phyloP scores from a whole-genome alignment of 2,113 vertebrate species.

The Ardeotis arabs region DNA sequence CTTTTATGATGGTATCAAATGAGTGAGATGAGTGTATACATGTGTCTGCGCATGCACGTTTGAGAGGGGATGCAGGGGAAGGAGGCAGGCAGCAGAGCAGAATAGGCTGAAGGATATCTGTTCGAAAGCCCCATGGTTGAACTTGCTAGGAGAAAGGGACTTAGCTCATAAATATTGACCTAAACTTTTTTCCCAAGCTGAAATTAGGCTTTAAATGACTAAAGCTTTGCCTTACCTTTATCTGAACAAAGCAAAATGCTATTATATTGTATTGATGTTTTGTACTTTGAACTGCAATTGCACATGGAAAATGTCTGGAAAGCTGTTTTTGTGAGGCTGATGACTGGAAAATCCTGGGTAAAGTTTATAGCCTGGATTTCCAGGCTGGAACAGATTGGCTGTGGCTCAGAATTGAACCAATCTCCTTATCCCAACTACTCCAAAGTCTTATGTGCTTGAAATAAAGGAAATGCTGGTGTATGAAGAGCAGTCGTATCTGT shows the following conservation, averaged over 20 bases:
- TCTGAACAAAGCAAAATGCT: background rate
- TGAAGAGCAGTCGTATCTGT: background rate
- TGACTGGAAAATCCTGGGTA: background rate
- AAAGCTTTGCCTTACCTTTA: background rate
- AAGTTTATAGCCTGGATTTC: background rate
- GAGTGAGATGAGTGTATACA: background rate
- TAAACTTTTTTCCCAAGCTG: background rate
- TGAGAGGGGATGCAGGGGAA: background rate
- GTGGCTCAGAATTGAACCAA: background rate
- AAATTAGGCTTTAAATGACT: background rate
- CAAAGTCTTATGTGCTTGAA: background rate
- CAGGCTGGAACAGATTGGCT: background rate
- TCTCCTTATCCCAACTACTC: background rate
- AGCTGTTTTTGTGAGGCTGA: background rate
- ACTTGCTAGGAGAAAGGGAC: background rate
- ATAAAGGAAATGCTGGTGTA: background rate
- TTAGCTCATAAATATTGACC: background rate
- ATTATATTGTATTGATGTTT: background rate
- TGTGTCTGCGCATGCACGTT: background rate
- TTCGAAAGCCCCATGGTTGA: background rate
- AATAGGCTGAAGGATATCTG: background rate
- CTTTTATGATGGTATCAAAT: conserved; percentile 48
- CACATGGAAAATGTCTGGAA: background rate
- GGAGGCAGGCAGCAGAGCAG: background rate
- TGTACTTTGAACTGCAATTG: background rate